Base-by-base conservation (phyloP, 2,797 vertebrate genomes). In the Phylloscopus collybita region DNA sequence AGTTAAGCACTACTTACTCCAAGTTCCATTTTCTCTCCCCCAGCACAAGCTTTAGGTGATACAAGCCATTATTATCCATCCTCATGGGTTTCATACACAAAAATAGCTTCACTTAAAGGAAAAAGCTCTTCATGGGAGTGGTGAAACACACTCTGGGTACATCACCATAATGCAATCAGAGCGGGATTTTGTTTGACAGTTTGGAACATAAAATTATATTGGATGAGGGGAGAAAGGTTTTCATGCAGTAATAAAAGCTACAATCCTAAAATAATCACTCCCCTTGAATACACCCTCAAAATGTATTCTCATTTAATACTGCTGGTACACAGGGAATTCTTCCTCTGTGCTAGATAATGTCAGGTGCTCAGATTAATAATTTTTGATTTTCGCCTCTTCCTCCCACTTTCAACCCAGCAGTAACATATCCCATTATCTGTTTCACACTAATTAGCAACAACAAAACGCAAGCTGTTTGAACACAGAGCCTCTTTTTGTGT, bases 241-340 rank as follows among this genome's bases (percentile, higher is more conserved):
- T 82, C 60, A 49, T 44, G 34, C 49, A 73, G 65, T 54, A 87
- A 61, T 76, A 93, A 84, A 84, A 36, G 30, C 60, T 64, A n/a
- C 78, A 82, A 71, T 81, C 80, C 71, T 82, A 85, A 95, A 86
- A 89, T 85, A 87, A 95, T 85, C 51, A 62, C 64, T 40, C 42
- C 42, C 60, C 72, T 90, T 82, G 60, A 88, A 82, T 36, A 80
- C 17, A 82, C 19, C 38, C 76, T 83, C 47, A 60, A 87, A 92
- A 93, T 9, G 36, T 30, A 54, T 6, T n/a, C 22, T 45, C 34
- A 15, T 51, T 81, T 42, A 67, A 82, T 88, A 42, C 56, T 92
- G 71, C 38, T 66, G 49, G 26, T 67, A 40, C 13, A 66, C 50
- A 82, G 71, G 90, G 86, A 91, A 47, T 80, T 81, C 44, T 65